Percentiles rank a stretch among this genome's conserved stretches.
Conservation (phyloP, 1,140 invertebrate species). For the Caenorhabditis briggsae region DNA sequence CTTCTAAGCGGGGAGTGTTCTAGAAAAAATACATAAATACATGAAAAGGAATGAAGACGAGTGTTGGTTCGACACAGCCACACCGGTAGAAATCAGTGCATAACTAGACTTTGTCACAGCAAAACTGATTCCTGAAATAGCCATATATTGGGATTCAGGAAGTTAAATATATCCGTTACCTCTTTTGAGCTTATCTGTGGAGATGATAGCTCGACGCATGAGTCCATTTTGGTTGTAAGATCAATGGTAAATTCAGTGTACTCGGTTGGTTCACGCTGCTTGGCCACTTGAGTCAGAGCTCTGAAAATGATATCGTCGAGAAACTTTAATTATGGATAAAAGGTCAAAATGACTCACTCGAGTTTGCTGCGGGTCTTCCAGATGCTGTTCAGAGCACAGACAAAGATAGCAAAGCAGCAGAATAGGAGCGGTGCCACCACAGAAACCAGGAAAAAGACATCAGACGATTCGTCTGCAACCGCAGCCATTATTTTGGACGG, state of each 20-base stretch:
- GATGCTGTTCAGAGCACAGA: conserved; percentile 60
- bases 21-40: neutral
- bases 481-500: neutral
- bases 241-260: conserved; percentile 64
- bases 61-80: neutral
- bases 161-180: neutral
- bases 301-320: conserved; percentile 56
- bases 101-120: conserved; percentile 29
- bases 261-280: conserved; percentile 51
- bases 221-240: conserved; percentile 64
- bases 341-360: conserved; percentile 37
- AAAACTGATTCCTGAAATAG: conserved; percentile 56
- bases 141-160: no score
- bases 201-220: conserved; percentile 59
- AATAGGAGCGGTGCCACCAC: conserved; percentile 60
- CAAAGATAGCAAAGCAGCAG: conserved; percentile 64
- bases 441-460: conserved; percentile 61
- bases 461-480: conserved; percentile 58
- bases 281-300: conserved; percentile 47
- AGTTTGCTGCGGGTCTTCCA: conserved; percentile 64
- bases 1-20: neutral
- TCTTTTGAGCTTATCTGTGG: conserved; percentile 48
- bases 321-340: neutral
- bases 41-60: neutral
- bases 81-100: conserved; percentile 9